phyloP scores from a whole-genome alignment of 1,140 invertebrate genomes.

The Monochamus saltuarius region DNA sequence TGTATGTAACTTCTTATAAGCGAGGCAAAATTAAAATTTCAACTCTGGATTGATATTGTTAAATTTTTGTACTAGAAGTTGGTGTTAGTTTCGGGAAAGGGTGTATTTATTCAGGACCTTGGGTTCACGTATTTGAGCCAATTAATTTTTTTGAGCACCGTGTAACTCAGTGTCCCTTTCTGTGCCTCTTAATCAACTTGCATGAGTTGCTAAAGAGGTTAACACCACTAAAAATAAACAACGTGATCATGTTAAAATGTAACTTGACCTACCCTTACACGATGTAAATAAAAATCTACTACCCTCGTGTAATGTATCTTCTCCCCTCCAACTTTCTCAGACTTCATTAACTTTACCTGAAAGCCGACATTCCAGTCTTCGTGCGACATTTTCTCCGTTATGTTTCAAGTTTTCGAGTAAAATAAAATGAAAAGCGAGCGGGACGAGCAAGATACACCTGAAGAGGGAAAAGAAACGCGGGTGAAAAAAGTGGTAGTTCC shows the following conservation, averaged over 20 bases:
- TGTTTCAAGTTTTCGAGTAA: conserved; percentile 17
- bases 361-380: conserved; percentile 24
- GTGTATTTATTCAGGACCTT: no score
- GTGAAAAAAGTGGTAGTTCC: conserved; percentile 31
- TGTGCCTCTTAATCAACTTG: no score
- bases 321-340: conserved; percentile 2
- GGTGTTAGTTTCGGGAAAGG: no score
- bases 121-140: no score
- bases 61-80: no score
- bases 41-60: no score
- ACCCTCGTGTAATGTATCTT: conserved; percentile 5
- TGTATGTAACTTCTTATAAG: no score
- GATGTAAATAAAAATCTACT: not conserved
- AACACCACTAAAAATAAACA: not conserved
- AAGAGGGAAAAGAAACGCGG: conserved; percentile 23
- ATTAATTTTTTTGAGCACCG: no score
- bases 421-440: conserved; percentile 39
- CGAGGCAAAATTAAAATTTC: no score
- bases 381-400: conserved; percentile 9
- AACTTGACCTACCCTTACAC: not conserved
- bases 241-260: not conserved
- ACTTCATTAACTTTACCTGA: conserved; percentile 19
- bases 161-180: no score
- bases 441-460: conserved; percentile 20
- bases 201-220: no score